phyloP scores from a whole-genome alignment of 2,888 invertebrate genomes.

The Caenorhabditis drosophilae region DNA sequence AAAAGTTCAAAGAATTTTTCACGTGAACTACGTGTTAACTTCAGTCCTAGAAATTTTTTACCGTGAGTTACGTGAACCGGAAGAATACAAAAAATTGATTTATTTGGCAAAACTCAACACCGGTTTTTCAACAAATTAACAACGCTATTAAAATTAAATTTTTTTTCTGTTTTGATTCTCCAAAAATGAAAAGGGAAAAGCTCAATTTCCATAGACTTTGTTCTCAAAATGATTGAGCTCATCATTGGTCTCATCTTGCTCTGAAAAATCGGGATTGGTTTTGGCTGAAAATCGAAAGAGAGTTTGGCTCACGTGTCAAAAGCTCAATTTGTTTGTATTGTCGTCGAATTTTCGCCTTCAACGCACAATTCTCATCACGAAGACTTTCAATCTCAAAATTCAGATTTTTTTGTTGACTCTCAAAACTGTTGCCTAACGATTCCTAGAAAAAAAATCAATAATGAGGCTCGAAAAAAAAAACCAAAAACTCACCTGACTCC shows the following conservation, averaged over 20 bases:
- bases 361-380: constrained; percentile 61
- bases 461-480: not conserved
- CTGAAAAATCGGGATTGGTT: constrained; percentile 17
- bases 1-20: no score
- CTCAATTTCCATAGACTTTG: constrained; percentile 11
- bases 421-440: constrained; percentile 59
- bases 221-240: constrained; percentile 43
- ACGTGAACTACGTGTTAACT: no score
- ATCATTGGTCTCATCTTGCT: constrained; percentile 47
- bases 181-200: not conserved
- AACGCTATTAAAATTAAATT: no score
- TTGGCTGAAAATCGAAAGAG: not conserved
- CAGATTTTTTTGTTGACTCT: constrained; percentile 53
- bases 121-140: no score
- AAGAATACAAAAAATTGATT: no score
- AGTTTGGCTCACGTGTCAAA: constrained; percentile 49
- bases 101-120: no score
- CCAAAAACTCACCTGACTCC: constrained; percentile 52
- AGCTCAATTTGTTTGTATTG: constrained; percentile 64
- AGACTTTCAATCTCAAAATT: constrained; percentile 55
- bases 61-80: no score
- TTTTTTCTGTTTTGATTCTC: no score
- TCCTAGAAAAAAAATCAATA: constrained; percentile 33
- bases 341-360: constrained; percentile 59
- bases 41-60: no score